Evolutionary conservation across 1,140 invertebrate genomes (phyloP), one percentile per base, ranked within the genome.

Genomic region (Gerris buenoi): DNA sequence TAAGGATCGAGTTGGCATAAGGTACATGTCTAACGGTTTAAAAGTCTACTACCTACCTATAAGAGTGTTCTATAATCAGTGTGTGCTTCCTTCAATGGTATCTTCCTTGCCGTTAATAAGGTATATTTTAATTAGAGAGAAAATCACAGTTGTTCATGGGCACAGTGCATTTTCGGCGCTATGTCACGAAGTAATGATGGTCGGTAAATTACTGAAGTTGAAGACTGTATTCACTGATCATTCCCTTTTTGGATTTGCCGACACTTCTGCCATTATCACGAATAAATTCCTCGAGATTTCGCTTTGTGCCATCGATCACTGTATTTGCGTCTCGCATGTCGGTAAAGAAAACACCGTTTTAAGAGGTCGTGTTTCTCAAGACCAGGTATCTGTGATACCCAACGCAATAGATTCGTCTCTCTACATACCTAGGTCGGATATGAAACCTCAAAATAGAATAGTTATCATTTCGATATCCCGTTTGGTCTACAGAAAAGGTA

Each of bases 171-270:
- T 99, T 78, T 98, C 95, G 67, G 89, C 95, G 1, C 78, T 99
- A 72, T 95, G 93, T 2, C 94, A 98, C 78, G 97, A 99, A 82
- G 89, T 94, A 2, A 89, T 98, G 81, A 84, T 97, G 69, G 90
- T 97, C 74, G 96, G 90, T 10, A 86, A 89, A 74, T 81, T 95
- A 65, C 83, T 99, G 81, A 90, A 90, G 13, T 76, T 98, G 22
- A 93, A 88, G 85, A 92, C 92, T 33, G 93, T 99, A 33, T 99
- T 99, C 75, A 99, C 97, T 1, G 97, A 99, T 80, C 97, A 99
- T 80, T 99, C 97, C 60, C 79, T 99, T 58, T 99, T 99, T 83
- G 97, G 97, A 18, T 99, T 99, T 84, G 96, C 96, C 64, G 97
- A 99, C 81, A 86, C 90, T 28, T 97, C 94, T 70, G 95, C 97